Percentiles rank a stretch among this genome's conserved stretches.
These are phyloP conservation scores for Meles meles DNA, from an alignment of 2,113 vertebrate genomes.

Conservation along the genomic window DNA sequence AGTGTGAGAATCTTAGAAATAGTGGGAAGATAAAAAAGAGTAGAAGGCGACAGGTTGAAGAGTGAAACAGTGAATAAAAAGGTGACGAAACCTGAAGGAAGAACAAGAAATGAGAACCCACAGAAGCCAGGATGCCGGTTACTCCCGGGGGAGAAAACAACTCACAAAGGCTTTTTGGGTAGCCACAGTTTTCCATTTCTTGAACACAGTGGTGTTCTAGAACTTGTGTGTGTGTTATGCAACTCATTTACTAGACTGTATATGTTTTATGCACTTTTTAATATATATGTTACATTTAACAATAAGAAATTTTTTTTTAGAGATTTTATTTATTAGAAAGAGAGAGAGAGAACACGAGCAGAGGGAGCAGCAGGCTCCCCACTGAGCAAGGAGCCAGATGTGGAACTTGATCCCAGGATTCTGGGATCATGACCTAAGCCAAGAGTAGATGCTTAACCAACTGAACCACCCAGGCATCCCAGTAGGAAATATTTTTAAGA, in stretches of 20 bases:
- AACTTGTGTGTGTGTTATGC: background rate
- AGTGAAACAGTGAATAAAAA: background rate
- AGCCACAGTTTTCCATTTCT: background rate
- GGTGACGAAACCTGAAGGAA: background rate
- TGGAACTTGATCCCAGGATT: background rate
- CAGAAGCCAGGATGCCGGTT: background rate
- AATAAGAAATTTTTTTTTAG: background rate
- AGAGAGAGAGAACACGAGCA: background rate
- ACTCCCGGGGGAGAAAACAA: background rate
- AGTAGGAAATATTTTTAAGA: background rate
- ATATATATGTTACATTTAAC: background rate
- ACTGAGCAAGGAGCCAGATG: background rate
- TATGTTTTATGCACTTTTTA: background rate
- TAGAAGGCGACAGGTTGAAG: background rate
- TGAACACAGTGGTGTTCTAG: background rate
- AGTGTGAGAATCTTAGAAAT: background rate
- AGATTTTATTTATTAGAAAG: background rate
- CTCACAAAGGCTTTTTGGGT: background rate
- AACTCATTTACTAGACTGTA: slow-evolving; percentile 1
- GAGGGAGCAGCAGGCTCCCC: background rate
- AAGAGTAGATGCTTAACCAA: background rate
- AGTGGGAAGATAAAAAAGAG: background rate
- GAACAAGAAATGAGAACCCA: background rate
- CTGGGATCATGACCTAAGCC: background rate
- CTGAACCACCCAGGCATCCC: background rate